phyloP scores from a whole-genome alignment of 2,113 vertebrate species.

The Fulica atra region DNA sequence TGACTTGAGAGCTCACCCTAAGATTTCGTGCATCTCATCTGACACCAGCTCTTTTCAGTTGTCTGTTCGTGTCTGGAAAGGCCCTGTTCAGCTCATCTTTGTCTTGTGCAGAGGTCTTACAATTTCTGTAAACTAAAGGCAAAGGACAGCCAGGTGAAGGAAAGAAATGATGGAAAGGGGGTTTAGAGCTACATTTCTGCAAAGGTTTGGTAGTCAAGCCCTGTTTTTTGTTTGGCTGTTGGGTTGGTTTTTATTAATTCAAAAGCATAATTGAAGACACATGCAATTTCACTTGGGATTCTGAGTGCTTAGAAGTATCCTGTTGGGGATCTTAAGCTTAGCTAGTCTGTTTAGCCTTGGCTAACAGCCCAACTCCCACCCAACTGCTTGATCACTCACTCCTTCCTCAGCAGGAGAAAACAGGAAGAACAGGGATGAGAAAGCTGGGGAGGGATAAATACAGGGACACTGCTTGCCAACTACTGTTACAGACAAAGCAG shows the following conservation, averaged over 20 bases:
- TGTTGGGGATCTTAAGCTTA: background rate
- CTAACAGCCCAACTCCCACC: background rate
- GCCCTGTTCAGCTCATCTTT: background rate
- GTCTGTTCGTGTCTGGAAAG: background rate
- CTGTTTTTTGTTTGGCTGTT: too few relatives aligned
- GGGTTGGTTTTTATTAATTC: background rate
- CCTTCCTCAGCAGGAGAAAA: background rate
- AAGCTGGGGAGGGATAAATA: background rate
- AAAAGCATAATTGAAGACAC: background rate
- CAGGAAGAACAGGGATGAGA: background rate
- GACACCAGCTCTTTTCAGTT: background rate
- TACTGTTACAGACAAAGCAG: background rate
- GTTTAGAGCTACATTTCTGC: background rate
- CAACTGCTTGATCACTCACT: background rate
- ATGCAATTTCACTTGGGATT: background rate
- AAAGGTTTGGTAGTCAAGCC: background rate
- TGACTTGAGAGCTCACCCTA: background rate
- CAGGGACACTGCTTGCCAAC: background rate
- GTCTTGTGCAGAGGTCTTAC: background rate
- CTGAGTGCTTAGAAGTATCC: background rate
- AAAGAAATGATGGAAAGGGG: background rate
- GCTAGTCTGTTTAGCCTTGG: background rate
- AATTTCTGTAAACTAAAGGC: background rate
- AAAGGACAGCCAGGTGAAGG: background rate
- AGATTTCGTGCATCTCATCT: background rate